These are phyloP conservation scores for Enteromius fasciolatus DNA, from an alignment of 2,797 vertebrate genomes.

Conservation along the genomic window DNA sequence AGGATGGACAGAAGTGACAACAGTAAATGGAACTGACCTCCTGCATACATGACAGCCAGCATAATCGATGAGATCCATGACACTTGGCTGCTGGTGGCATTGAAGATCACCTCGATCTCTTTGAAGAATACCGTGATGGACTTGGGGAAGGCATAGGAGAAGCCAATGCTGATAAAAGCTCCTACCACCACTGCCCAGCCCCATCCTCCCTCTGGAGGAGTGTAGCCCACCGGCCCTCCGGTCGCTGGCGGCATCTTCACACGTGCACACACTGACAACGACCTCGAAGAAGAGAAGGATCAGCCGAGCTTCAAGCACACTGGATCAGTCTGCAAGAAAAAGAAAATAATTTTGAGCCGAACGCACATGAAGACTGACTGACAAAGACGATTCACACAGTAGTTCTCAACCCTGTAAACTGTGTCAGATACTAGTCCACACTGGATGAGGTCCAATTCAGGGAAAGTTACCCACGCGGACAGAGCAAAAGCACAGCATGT, in stretches of 20 bases:
- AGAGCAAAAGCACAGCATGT: constrained; percentile 21
- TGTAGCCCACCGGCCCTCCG: constrained; percentile 86
- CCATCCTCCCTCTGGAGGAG: constrained; percentile 96
- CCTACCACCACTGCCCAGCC: constrained; percentile 93
- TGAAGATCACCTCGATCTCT: constrained; percentile 92
- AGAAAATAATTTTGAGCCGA: not conserved
- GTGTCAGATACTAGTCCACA: constrained; percentile 1
- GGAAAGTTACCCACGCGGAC: not conserved
- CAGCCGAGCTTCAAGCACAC: constrained; percentile 10
- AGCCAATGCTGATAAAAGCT: constrained; percentile 96
- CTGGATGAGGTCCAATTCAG: constrained; percentile 13
- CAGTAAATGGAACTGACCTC: constrained; percentile 79
- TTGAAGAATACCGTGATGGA: constrained; percentile 99
- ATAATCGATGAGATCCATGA: constrained; percentile 99
- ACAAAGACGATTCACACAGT: constrained; percentile 1
- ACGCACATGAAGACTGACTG: not conserved
- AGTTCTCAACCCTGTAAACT: constrained; percentile 11
- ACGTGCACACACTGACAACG: not conserved
- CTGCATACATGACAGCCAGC: constrained; percentile 95
- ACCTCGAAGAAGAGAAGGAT: not conserved
- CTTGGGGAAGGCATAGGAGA: constrained; percentile 97
- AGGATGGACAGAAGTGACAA: not conserved
- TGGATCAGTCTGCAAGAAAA: constrained; percentile 29
- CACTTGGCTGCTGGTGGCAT: constrained; percentile 90
- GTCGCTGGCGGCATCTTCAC: constrained; percentile 57